Percentiles rank a stretch among this genome's conserved stretches.
Evolutionary conservation across 2,888 invertebrate genomes (phyloP).

Genomic region (Ametastegia equiseti): DNA sequence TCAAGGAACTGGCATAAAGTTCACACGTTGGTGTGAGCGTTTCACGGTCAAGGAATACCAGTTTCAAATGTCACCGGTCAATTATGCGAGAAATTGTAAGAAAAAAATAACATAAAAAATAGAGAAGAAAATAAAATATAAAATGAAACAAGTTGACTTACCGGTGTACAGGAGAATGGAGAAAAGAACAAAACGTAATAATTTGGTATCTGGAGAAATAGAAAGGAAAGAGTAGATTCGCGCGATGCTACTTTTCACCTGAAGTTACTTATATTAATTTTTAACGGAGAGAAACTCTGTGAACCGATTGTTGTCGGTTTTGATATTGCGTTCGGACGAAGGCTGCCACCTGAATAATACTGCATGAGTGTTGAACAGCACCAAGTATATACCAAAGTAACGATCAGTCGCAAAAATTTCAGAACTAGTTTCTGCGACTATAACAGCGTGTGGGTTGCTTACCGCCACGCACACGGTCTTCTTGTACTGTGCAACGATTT

Average conservation of each 20-base stretch:
- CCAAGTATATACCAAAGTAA: slow-evolving; percentile 11
- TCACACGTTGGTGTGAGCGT: neutral
- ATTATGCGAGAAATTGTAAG: neutral
- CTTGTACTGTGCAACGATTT: slow-evolving; percentile 13
- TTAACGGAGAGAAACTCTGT: neutral
- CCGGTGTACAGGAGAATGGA: neutral
- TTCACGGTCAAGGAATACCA: slow-evolving; percentile 6
- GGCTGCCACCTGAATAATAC: slow-evolving; percentile 24
- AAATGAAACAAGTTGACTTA: neutral
- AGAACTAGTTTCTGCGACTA: slow-evolving; percentile 34
- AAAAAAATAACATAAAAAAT: no score
- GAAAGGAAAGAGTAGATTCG: neutral
- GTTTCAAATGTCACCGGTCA: slow-evolving; percentile 4
- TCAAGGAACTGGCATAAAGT: neutral
- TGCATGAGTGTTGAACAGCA: neutral
- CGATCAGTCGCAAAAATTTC: slow-evolving; percentile 30
- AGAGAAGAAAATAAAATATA: neutral
- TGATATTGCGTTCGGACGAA: slow-evolving; percentile 15
- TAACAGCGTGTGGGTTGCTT: slow-evolving; percentile 25
- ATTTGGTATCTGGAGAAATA: neutral
- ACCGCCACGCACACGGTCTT: neutral
- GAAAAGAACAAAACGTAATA: neutral
- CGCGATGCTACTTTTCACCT: neutral
- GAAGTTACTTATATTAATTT: neutral
- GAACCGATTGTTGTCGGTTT: neutral